Evolutionary conservation across 2,113 vertebrate genomes (phyloP), one percentile per base, ranked within the genome.

Genomic region (Gadus chalcogrammus): DNA sequence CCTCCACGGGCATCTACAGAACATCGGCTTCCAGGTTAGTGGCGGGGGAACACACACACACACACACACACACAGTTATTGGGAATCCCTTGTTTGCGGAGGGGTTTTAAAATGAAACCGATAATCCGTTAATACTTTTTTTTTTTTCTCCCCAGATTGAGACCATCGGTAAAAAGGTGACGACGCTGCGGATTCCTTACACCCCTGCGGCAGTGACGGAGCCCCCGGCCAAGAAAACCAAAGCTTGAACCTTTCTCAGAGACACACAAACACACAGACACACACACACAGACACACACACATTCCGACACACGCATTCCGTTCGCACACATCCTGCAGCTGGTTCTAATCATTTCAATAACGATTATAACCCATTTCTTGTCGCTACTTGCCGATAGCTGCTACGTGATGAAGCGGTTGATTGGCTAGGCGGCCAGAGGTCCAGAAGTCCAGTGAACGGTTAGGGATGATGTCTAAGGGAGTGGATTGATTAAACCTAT

Each of bases 101-200:
- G 12, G 60, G 15, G 5, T 17, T 68, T 15, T 17, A 17, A 15
- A 4, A 5, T 17, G 4, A 56, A 15, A 9, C 13, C 11, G 55
- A 15, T 56, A 15, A 11, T 11, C 17, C 68, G 2, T 60, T 2
- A 59, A 6, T 65, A 35, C 64, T 2, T 11, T 61, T 3, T 62
- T 15, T 31, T 59, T 64, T 61, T 76, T 75, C 3, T 75, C 13
- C 15, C 3, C 84, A 99, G 97, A 94, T 99, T 60, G 97, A 99
- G 88, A 99, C 96, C 67, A 99, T 99, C 68, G 97, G 97, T 60
- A 99, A 99, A 85, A 98, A 98, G 79, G 93, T 99, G 66, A 93
- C 93, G 0, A 85, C 90, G 2, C 90, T 93, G 65, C 91, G 96
- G 79, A 95, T 98, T 80, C 95, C 96, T 53, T 98, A 96, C 81